phyloP scores from a whole-genome alignment of 2,113 vertebrate genomes.

The Tragelaphus buxtoni region DNA sequence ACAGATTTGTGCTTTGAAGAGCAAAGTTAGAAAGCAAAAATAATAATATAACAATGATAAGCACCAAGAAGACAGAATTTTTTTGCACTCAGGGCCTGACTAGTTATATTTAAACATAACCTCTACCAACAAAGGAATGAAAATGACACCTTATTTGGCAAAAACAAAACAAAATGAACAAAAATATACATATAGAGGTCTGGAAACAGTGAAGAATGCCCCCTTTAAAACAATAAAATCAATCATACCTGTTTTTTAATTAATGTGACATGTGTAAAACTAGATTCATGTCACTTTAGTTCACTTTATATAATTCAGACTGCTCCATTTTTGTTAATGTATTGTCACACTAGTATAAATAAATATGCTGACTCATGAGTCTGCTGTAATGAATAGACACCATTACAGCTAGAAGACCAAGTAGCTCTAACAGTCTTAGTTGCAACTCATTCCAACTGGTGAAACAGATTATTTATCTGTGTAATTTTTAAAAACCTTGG shows the following conservation, averaged over 20 bases:
- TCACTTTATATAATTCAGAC: neutral
- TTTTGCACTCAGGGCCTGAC: constrained; percentile 52
- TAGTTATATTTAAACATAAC: constrained; percentile 49
- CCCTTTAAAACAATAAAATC: neutral
- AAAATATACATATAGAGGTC: neutral
- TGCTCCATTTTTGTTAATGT: neutral
- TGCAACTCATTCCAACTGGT: neutral
- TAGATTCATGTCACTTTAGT: constrained; percentile 3
- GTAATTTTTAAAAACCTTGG: neutral
- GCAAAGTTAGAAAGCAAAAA: constrained; percentile 59
- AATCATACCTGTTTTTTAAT: neutral
- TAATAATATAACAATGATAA: constrained; percentile 36
- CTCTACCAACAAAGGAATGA: neutral
- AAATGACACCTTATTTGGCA: constrained; percentile 14
- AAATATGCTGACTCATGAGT: neutral
- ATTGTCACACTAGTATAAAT: neutral
- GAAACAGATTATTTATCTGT: neutral
- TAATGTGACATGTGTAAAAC: constrained; percentile 25
- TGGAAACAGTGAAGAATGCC: constrained; percentile 21
- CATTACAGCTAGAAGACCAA: neutral
- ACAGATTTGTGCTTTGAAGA: constrained; percentile 66
- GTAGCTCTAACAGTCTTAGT: neutral
- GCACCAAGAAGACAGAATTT: constrained; percentile 57
- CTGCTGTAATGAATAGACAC: neutral
- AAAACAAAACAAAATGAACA: neutral